Percentiles rank a stretch among this genome's conserved stretches.
These are phyloP conservation scores for Stegodyphus dumicola DNA, from an alignment of 1,140 invertebrate species.

Conservation along the genomic window DNA sequence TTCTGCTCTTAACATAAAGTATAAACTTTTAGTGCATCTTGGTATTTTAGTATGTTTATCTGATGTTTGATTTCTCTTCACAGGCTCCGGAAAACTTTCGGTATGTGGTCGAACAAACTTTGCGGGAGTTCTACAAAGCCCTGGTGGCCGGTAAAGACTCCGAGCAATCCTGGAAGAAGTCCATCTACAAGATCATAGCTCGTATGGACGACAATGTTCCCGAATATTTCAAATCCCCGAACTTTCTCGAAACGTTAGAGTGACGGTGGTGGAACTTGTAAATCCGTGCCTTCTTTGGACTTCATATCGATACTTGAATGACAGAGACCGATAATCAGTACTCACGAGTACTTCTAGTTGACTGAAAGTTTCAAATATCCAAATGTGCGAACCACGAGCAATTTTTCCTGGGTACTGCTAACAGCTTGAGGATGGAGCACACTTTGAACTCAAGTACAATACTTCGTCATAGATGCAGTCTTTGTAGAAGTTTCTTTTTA, in stretches of 20 bases:
- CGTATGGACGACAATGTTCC: constrained; percentile 98
- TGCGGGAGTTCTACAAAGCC: constrained; percentile 98
- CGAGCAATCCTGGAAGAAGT: constrained; percentile 99
- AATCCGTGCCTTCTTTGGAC: constrained; percentile 41
- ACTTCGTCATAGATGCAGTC: no score
- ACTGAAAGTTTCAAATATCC: no score
- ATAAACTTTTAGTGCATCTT: no score
- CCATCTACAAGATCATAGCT: constrained; percentile 99
- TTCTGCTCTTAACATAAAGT: no score
- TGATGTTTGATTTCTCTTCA: background rate
- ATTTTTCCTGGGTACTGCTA: background rate
- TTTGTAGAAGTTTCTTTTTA: no score
- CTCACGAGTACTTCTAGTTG: no score
- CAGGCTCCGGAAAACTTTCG: constrained; percentile 98
- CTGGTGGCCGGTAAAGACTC: constrained; percentile 94
- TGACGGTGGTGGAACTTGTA: constrained; percentile 67
- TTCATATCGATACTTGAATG: background rate
- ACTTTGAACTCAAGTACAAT: background rate
- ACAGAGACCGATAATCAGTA: background rate
- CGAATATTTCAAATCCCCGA: constrained; percentile 99
- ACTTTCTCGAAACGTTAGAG: constrained; percentile 98
- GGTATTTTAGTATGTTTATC: background rate
- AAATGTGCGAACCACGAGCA: no score
- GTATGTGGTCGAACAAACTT: constrained; percentile 94
- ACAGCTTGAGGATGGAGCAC: background rate